Conservation (phyloP, 2,797 vertebrate genomes). For the Champsocephalus esox region DNA sequence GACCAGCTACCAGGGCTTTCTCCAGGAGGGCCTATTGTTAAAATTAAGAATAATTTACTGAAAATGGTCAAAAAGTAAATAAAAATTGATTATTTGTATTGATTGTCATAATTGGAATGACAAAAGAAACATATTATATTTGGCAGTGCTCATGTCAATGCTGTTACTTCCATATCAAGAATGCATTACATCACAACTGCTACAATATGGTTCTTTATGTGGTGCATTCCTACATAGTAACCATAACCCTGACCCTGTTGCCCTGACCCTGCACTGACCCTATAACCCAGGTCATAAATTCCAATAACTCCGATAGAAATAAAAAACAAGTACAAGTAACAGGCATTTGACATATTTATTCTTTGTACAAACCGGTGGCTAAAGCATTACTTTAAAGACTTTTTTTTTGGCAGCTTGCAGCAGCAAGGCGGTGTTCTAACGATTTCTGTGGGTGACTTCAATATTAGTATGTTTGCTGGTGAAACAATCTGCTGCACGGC, state of each 20-base stretch:
- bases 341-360: no score
- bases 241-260: conserved; percentile 1
- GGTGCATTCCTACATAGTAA: conserved; percentile 1
- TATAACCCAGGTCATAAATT: neutral
- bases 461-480: neutral
- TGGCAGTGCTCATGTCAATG: neutral
- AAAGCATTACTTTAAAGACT: neutral
- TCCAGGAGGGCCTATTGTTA: neutral
- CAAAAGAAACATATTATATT: neutral
- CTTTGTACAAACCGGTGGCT: neutral
- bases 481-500: neutral
- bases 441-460: neutral
- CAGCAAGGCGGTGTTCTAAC: neutral
- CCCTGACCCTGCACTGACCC: neutral
- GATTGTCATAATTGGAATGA: neutral
- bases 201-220: neutral
- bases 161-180: neutral
- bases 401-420: neutral
- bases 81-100: conserved; percentile 2
- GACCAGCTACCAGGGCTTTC: conserved; percentile 5
- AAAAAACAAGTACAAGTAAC: no score
- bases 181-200: neutral
- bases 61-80: neutral
- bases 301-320: no score
- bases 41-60: conserved; percentile 5